A percentile compares a stretch with the other conserved stretches of the same genome.
phyloP scores from a whole-genome alignment of 2,113 vertebrate genomes.

The Erinaceus europaeus region DNA sequence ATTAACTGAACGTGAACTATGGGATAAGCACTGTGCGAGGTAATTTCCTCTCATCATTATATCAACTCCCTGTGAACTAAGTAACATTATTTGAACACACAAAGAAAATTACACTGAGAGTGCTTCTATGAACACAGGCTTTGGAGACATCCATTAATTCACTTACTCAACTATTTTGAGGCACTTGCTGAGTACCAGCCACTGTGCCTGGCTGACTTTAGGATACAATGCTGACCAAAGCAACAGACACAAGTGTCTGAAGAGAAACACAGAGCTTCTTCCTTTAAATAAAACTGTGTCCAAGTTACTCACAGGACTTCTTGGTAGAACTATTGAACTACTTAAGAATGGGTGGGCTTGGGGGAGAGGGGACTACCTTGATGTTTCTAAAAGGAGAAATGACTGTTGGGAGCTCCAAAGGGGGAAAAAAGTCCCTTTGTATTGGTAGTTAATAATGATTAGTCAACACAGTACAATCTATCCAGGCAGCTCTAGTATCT shows the following conservation, averaged over 20 bases:
- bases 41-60: neutral
- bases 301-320: neutral
- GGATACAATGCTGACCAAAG: neutral
- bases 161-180: neutral
- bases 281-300: neutral
- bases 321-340: neutral
- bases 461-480: neutral
- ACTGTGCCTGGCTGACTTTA: neutral
- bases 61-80: neutral
- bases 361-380: neutral
- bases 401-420: neutral
- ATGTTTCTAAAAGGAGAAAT: neutral
- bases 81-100: neutral
- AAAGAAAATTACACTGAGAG: neutral
- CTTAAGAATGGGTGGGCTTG: neutral
- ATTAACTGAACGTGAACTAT: neutral
- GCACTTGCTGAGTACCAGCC: neutral
- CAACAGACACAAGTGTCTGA: neutral
- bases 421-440: neutral
- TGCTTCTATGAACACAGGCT: neutral
- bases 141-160: neutral
- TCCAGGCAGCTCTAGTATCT: neutral
- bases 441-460: neutral
- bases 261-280: neutral
- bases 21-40: neutral